A percentile compares a stretch with the other conserved stretches of the same genome.
These are phyloP conservation scores for Nomada lathburiana DNA, from an alignment of 2,888 invertebrate species.

Conservation along the genomic window DNA sequence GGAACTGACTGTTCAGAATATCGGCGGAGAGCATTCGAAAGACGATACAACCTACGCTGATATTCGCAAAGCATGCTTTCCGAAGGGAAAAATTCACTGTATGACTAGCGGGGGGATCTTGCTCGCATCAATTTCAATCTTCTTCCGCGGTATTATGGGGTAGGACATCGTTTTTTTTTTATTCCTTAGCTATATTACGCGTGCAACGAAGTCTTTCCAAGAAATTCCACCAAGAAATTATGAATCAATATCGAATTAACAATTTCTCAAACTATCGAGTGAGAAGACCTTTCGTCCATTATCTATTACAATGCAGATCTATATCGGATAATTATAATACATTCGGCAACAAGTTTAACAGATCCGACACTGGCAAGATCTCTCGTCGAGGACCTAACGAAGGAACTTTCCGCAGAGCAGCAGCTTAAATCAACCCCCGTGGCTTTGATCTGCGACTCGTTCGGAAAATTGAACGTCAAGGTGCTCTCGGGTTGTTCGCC, in stretches of 20 bases:
- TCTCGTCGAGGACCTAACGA: background rate
- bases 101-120: too few species aligned
- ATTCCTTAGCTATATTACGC: background rate
- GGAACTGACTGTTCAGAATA: background rate
- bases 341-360: too few species aligned
- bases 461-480: slow-evolving; percentile 57
- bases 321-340: too few species aligned
- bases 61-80: background rate
- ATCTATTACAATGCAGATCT: background rate
- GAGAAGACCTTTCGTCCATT: background rate
- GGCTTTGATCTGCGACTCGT: slow-evolving; percentile 22
- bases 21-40: background rate
- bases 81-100: background rate
- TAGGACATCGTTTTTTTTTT: background rate
- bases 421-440: slow-evolving; percentile 11
- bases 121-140: slow-evolving; percentile 12
- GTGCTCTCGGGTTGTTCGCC: slow-evolving; percentile 7
- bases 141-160: background rate
- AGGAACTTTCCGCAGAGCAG: background rate
- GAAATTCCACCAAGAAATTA: background rate
- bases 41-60: background rate
- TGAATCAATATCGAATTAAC: background rate
- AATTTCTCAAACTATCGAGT: too few species aligned
- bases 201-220: background rate
- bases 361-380: background rate